A percentile compares a stretch with the other conserved stretches of the same genome.
Evolutionary conservation across 2,113 vertebrate genomes (phyloP).

Genomic region (Daphoenositta chrysoptera): DNA sequence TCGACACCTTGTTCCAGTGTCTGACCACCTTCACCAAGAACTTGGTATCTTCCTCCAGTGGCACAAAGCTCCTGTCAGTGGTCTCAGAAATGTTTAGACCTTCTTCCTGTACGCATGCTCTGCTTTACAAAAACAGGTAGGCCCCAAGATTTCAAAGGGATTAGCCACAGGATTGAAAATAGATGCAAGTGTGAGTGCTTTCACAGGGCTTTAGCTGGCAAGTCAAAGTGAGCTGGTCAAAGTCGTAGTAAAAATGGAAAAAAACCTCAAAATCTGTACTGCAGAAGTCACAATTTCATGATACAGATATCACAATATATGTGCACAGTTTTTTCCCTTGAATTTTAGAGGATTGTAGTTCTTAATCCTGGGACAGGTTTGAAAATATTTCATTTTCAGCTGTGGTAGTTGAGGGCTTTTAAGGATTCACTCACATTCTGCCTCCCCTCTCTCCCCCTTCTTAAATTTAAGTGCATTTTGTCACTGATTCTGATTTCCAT

Average conservation of each 20-base stretch:
- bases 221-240: not conserved
- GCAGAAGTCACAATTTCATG: not conserved
- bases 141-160: not conserved
- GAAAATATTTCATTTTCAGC: not conserved
- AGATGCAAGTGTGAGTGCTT: not conserved
- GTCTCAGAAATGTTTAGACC: not conserved
- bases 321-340: not conserved
- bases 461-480: not conserved
- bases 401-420: not conserved
- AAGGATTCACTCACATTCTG: not conserved
- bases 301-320: not conserved
- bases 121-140: not conserved
- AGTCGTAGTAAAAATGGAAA: not conserved
- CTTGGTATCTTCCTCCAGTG: not conserved
- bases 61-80: not conserved
- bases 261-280: not conserved
- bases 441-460: accelerated
- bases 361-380: not conserved
- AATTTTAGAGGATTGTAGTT: not conserved
- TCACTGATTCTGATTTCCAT: not conserved
- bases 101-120: not conserved
- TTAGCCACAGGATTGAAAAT: not conserved
- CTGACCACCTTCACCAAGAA: not conserved
- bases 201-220: not conserved
- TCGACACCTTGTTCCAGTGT: not conserved